These are phyloP conservation scores for Gambusia affinis DNA, from an alignment of 2,113 vertebrate genomes.

Conservation along the genomic window DNA sequence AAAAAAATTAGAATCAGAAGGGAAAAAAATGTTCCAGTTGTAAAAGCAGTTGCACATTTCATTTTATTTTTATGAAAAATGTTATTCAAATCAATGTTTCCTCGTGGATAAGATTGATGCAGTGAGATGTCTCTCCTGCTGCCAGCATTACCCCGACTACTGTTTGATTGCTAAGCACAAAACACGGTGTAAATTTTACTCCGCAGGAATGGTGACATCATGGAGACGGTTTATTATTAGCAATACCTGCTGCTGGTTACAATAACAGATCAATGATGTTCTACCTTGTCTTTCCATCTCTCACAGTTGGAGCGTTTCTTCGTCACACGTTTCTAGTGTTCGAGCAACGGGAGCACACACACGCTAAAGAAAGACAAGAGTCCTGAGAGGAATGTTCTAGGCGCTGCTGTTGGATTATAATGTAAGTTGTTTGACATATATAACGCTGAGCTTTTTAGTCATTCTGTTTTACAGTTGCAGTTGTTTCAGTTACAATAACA, in stretches of 20 bases:
- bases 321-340: background rate
- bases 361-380: background rate
- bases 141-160: slow-evolving; percentile 31
- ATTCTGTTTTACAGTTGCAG: background rate
- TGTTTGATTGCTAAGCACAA: slow-evolving; percentile 25
- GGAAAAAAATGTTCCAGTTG: background rate
- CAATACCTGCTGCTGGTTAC: slow-evolving; percentile 35
- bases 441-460: background rate
- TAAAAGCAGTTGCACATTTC: background rate
- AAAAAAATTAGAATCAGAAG: background rate
- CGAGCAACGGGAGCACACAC: background rate
- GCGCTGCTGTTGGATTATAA: too few species aligned
- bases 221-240: slow-evolving; percentile 46
- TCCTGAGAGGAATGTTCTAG: too few species aligned
- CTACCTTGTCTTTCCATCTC: slow-evolving; percentile 32
- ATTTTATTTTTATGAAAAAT: background rate
- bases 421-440: background rate
- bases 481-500: background rate
- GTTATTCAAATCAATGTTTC: too few species aligned
- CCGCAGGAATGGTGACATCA: slow-evolving; percentile 62
- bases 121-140: background rate
- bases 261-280: slow-evolving; percentile 45
- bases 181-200: slow-evolving; percentile 62
- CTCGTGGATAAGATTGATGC: background rate
- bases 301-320: slow-evolving; percentile 1